A percentile compares a stretch with the other conserved stretches of the same genome.
phyloP scores from a whole-genome alignment of 2,888 invertebrate genomes.

The Carcina quercana region DNA sequence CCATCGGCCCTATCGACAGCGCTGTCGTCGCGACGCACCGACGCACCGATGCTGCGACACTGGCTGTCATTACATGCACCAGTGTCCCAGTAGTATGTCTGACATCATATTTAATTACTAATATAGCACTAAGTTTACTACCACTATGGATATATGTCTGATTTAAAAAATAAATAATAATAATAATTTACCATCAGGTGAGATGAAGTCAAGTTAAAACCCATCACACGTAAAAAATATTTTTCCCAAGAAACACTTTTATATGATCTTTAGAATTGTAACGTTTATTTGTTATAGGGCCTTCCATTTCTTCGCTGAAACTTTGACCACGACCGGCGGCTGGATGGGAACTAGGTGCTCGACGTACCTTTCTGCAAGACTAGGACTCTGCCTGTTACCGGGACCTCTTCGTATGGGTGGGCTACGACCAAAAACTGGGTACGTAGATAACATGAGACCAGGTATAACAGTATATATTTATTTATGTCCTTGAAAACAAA shows the following conservation, averaged over 20 bases:
- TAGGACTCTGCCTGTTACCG: conserved; percentile 18
- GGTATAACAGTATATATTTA: neutral
- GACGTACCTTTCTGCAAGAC: conserved; percentile 19
- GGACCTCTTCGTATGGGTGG: conserved; percentile 26
- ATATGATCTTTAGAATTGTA: neutral
- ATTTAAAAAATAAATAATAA: neutral
- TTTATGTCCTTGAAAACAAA: neutral
- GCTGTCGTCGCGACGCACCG: too few relatives aligned
- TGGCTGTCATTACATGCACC: too few relatives aligned
- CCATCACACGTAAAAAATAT: neutral
- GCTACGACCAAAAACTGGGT: conserved; percentile 25
- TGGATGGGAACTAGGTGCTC: conserved; percentile 24
- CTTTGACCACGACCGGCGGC: conserved; percentile 18
- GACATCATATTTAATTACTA: too few relatives aligned
- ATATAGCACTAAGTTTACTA: too few relatives aligned
- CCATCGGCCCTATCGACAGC: too few relatives aligned
- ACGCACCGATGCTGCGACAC: too few relatives aligned
- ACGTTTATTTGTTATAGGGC: conserved; percentile 14
- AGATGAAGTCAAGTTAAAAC: neutral
- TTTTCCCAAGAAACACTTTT: neutral
- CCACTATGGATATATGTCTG: too few relatives aligned
- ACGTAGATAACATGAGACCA: neutral
- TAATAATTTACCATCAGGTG: neutral
- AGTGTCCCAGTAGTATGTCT: too few relatives aligned
- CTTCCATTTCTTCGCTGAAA: conserved; percentile 28